Evolutionary conservation across 2,888 invertebrate genomes (phyloP).

Genomic region (Lochmaea crataegi): DNA sequence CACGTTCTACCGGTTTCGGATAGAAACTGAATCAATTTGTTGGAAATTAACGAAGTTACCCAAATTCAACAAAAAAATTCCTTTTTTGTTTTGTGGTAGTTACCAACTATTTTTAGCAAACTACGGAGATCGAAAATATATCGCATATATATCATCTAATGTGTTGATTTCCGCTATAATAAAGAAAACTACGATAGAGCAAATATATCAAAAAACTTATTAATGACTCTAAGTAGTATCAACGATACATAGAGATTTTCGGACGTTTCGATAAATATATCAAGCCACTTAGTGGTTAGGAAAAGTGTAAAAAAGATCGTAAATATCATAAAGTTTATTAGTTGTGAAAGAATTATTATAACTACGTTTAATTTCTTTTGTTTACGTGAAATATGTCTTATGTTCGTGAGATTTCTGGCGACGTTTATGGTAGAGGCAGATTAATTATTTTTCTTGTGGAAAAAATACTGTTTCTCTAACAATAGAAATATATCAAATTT

Average conservation of each 20-base stretch:
- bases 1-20: conserved; percentile 18
- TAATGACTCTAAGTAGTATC: conserved; percentile 23
- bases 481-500: background rate
- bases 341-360: conserved; percentile 43
- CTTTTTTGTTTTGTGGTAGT: too few relatives aligned
- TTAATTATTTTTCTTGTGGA: conserved; percentile 28
- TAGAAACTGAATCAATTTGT: conserved; percentile 10
- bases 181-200: conserved; percentile 21
- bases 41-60: background rate
- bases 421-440: conserved; percentile 25
- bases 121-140: background rate
- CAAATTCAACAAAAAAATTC: background rate
- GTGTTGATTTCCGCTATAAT: background rate
- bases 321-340: conserved; percentile 42
- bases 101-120: too few relatives aligned
- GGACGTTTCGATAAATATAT: conserved; percentile 28
- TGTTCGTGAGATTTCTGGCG: conserved; percentile 32
- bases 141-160: conserved; percentile 5
- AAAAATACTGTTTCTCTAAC: background rate
- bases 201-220: conserved; percentile 32
- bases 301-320: conserved; percentile 37
- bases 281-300: conserved; percentile 23
- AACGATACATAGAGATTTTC: conserved; percentile 20
- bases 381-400: conserved; percentile 38
- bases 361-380: conserved; percentile 42